Percentiles rank a stretch among this genome's conserved stretches.
Conservation (phyloP, 2,888 invertebrate species). For the Cosmia trapezina region DNA sequence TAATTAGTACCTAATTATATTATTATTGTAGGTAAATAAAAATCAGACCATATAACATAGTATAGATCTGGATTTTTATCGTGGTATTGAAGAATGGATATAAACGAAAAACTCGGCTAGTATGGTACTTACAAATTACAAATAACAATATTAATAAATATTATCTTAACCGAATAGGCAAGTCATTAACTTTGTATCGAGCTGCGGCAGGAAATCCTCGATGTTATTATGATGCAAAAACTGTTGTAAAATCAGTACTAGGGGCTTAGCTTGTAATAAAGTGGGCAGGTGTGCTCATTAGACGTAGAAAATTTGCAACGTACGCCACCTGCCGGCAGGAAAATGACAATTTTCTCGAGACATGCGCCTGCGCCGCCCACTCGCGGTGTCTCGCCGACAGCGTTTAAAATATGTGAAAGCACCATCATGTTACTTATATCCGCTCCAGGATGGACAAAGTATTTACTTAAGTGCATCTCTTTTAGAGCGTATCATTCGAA, state of each 20-base stretch:
- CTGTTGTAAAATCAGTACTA: conserved; percentile 70
- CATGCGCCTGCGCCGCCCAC: conserved; percentile 52
- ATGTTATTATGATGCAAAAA: conserved; percentile 76
- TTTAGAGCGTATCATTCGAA: background rate
- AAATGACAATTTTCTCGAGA: conserved; percentile 83
- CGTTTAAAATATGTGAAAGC: conserved; percentile 58
- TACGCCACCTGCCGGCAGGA: conserved; percentile 80
- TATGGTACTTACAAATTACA: background rate
- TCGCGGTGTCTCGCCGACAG: conserved; percentile 29
- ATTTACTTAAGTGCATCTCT: conserved; percentile 1
- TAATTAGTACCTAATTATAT: too few species aligned
- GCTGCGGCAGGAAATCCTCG: conserved; percentile 72
- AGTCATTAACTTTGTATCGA: conserved; percentile 38
- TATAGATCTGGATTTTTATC: background rate
- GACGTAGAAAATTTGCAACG: conserved; percentile 78
- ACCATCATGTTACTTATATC: conserved; percentile 26
- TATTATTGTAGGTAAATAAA: conserved; percentile 20
- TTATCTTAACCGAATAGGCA: conserved; percentile 20
- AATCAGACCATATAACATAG: background rate
- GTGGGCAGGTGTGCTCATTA: conserved; percentile 74
- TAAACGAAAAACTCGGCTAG: conserved; percentile 21
- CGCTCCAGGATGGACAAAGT: conserved; percentile 31
- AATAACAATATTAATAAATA: conserved; percentile 26
- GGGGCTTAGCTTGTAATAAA: conserved; percentile 58
- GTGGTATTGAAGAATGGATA: conserved; percentile 3